Evolutionary conservation across 2,888 invertebrate species (phyloP).

Genomic region (Strigamia maritima): DNA sequence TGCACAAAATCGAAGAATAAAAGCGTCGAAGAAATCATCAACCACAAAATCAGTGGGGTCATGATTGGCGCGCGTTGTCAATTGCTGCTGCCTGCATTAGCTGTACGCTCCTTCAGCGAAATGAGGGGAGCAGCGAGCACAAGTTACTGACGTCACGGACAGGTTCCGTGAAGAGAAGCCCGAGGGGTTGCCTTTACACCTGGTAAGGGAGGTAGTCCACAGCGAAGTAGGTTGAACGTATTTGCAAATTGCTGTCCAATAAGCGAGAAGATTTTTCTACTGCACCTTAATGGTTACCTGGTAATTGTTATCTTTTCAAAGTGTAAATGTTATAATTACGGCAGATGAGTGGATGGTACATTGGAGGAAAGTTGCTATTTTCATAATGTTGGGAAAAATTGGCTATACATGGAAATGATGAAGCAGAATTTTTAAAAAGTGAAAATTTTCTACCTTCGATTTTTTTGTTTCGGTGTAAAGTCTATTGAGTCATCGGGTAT

Average conservation of each 20-base stretch:
- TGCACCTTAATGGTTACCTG: slow-evolving; percentile 3
- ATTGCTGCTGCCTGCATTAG: slow-evolving; percentile 22
- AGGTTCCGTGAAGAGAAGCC: slow-evolving; percentile 30
- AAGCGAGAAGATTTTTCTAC: background rate
- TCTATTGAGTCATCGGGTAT: background rate
- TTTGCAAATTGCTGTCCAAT: slow-evolving; percentile 3
- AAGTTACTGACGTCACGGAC: slow-evolving; percentile 30
- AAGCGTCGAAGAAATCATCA: background rate
- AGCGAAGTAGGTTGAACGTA: slow-evolving; percentile 34
- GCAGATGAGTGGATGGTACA: background rate
- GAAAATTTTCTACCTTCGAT: background rate
- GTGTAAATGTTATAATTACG: slow-evolving; percentile 8
- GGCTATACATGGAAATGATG: background rate
- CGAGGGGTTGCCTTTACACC: slow-evolving; percentile 17
- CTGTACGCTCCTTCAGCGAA: slow-evolving; percentile 25
- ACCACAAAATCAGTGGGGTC: slow-evolving; percentile 18
- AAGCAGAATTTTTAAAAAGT: background rate
- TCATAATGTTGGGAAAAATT: background rate
- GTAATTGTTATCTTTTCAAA: background rate
- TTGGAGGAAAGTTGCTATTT: background rate
- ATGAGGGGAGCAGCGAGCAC: slow-evolving; percentile 23
- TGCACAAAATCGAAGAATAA: background rate
- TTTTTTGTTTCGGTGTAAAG: background rate
- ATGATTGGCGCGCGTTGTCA: slow-evolving; percentile 1
- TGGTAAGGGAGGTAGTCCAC: slow-evolving; percentile 25